Evolutionary conservation across 53 echinoderm and acorn worm species (phyloP), one percentile per base, ranked within the genome.

Genomic region (Temnopleurus reevesii): DNA sequence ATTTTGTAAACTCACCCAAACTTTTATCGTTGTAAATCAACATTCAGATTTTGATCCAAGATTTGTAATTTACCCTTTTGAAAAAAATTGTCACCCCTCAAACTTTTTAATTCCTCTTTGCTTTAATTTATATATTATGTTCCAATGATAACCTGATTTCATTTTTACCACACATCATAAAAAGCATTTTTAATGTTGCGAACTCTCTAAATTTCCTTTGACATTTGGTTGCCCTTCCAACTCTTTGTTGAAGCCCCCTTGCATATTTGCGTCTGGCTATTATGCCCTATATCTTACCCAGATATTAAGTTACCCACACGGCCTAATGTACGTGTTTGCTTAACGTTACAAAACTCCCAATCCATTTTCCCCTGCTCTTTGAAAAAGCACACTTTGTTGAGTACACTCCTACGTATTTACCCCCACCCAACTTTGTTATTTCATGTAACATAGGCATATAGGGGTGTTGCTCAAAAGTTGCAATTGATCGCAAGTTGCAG

Each of bases 261-360:
- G 71, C 9, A 41, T 71, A 71, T 71, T 71, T 71, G 71, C 71
- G 41, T 71, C 71, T 79, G 49, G 49, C 49, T 49, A 79, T 79
- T 79, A 79, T 46, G 51, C 25, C 15, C 53, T 19, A 24, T 29
- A 45, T 76, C 45, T 44, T 46, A 47, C 4, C 12, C 15, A 24
- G 49, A 30, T 79, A 79, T 79, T 47, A 46, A 47, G 79, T 79
- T 79, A 79, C 79, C 49, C 1, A 49, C 79, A 46, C 45, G 27
- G 49, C 79, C 26, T 29, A 49, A 49, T 43, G 43, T 45, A 46
- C 23, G 6, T 79, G 49, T 79, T 47, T 79, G 49, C 79, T 30
- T 79, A 38, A 28, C 79, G 5, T 51, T 12, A 6, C 28, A 27
- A 47, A 29, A 17, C 49, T 29, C 4, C 79, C n/a, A 47, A 49